Evolutionary conservation across 2,797 vertebrate genomes (phyloP).

Genomic region (Clarias platycephalus): DNA sequence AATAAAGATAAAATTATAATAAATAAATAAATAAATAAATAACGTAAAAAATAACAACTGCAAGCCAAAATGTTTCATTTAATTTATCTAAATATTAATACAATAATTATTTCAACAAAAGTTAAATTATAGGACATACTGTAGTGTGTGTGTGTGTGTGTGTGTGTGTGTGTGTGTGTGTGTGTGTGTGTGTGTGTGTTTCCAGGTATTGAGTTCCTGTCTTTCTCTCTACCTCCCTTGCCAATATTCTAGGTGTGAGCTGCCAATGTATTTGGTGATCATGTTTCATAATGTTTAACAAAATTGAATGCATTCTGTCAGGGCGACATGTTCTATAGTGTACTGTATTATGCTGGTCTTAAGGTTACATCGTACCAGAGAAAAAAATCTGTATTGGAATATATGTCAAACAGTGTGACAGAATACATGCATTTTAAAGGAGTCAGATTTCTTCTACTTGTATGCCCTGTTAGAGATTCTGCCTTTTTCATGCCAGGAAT

Average conservation of each 20-base stretch:
- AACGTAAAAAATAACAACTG: too few species aligned
- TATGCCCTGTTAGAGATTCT: conserved; percentile 17
- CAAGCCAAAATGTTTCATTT: not conserved
- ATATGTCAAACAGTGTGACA: conserved; percentile 18
- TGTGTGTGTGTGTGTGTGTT: not conserved
- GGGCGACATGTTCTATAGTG: not conserved
- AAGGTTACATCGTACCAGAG: not conserved
- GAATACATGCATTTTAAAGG: not conserved
- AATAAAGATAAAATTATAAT: too few species aligned
- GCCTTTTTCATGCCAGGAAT: not conserved
- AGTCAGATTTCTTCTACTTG: conserved; percentile 6
- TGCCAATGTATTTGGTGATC: not conserved
- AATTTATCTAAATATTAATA: not conserved
- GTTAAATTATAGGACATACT: not conserved
- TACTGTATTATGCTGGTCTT: not conserved
- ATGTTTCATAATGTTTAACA: conserved; percentile 8
- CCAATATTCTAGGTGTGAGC: conserved; percentile 11
- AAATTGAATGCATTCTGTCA: not conserved
- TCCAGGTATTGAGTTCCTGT: not conserved
- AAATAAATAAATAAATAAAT: too few species aligned
- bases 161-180: not conserved
- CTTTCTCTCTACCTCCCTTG: not conserved
- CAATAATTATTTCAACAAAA: not conserved
- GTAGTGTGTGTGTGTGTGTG: not conserved
- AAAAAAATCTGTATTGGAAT: not conserved